Percentiles rank a stretch among this genome's conserved stretches.
Conservation (phyloP, 2,888 invertebrate genomes). For the Caenorhabditis sp. region DNA sequence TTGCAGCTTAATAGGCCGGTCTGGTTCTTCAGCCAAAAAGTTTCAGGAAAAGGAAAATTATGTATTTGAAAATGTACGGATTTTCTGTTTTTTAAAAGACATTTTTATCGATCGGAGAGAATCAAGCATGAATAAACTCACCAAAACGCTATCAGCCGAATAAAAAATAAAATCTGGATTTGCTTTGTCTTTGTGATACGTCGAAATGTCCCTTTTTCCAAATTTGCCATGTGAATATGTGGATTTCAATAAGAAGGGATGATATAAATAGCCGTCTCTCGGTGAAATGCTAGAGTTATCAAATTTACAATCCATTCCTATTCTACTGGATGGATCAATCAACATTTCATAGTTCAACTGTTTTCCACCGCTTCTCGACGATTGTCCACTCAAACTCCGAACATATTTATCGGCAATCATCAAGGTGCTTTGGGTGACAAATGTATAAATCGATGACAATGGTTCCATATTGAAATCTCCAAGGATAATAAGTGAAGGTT, state of each 20-base stretch:
- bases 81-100: too few relatives aligned
- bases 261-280: constrained; percentile 12
- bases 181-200: constrained; percentile 50
- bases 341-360: background rate
- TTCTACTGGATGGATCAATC: background rate
- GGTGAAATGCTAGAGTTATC: background rate
- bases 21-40: too few relatives aligned
- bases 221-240: constrained; percentile 13
- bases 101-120: too few relatives aligned
- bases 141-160: constrained; percentile 5
- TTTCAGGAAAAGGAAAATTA: too few relatives aligned
- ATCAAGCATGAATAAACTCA: too few relatives aligned
- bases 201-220: constrained; percentile 44
- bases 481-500: constrained; percentile 81
- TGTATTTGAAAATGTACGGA: too few relatives aligned
- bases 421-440: constrained; percentile 75
- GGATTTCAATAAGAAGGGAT: constrained; percentile 29
- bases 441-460: constrained; percentile 78
- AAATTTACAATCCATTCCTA: constrained; percentile 4
- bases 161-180: constrained; percentile 67
- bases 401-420: constrained; percentile 9
- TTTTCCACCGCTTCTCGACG: constrained; percentile 3
- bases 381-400: constrained; percentile 24
- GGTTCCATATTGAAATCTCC: constrained; percentile 92
- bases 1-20: too few relatives aligned